phyloP scores from a whole-genome alignment of 1,140 invertebrate genomes.

The Drosophila fuyamai region DNA sequence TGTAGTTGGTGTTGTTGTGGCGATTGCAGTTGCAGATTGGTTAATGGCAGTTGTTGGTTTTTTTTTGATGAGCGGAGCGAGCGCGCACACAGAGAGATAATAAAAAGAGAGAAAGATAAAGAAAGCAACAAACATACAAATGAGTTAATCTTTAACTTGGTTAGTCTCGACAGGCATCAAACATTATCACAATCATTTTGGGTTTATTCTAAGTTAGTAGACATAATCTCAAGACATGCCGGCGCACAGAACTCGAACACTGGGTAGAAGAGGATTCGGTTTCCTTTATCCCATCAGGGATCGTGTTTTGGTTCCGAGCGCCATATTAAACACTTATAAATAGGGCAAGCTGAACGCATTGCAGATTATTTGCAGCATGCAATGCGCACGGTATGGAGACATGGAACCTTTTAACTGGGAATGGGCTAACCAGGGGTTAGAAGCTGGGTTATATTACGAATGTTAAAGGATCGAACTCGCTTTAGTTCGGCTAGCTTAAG shows the following conservation, averaged over 20 bases:
- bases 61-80: conserved; percentile 60
- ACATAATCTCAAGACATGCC: conserved; percentile 50
- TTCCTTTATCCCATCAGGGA: neutral
- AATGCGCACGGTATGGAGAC: conserved; percentile 12
- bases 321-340: conserved; percentile 2
- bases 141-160: conserved; percentile 59
- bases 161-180: conserved; percentile 59
- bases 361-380: conserved; percentile 45
- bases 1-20: conserved; percentile 53
- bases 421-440: neutral
- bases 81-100: conserved; percentile 48
- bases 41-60: conserved; percentile 41
- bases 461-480: neutral
- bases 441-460: neutral
- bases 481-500: no score
- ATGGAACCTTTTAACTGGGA: neutral
- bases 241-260: conserved; percentile 1
- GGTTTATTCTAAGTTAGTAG: conserved; percentile 13
- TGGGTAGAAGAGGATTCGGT: neutral
- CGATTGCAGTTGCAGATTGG: conserved; percentile 55
- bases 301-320: neutral
- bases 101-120: conserved; percentile 60
- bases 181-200: conserved; percentile 21
- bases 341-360: conserved; percentile 31
- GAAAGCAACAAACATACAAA: conserved; percentile 78